Base-by-base conservation (phyloP, 2,888 invertebrate genomes). In the Anagyrus pseudococci region DNA sequence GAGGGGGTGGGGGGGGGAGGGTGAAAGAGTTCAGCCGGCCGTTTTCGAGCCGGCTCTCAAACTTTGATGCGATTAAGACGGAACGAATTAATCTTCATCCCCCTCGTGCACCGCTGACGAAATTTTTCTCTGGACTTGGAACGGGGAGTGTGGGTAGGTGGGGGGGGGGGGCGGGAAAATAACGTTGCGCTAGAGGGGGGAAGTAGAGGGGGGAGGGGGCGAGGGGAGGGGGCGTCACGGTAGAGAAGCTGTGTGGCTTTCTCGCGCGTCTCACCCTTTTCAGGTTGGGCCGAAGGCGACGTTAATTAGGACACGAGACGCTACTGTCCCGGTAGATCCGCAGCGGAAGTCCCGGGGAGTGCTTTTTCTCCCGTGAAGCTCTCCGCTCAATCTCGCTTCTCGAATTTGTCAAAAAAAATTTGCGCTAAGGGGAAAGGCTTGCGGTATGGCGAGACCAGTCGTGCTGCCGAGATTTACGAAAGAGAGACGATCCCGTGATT, bases 81-180 rank as follows among this genome's bases (percentile, higher is more conserved):
- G 75, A 78, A 78, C 75, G 80, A 81, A 80, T 81, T 81, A 81
- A 81, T 81, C 80, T 81, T 81, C 80, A 77, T 80, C 80, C 77
- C 68, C 69, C 70, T 70, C 70, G 73, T 72, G 70, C 72, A 70
- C 71, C 58, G 68, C 68, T 68, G 64, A 68, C 69, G 71, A 70
- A 70, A 70, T 72, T 72, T 72, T 62, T 66, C 68, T 69, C 64
- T 66, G 69, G 62, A 40, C 56, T 41, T 20, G n/a, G n/a, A n/a
- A 17, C 57, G 67, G 71, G 71, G 74, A 73, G n/a, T 1, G 50
- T 48, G 56, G 61, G 59, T 63, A 69, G 68, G 70, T 67, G 70
- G 57, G 68, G 72, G 71, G 73, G 73, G 69, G 67, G 71, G 58
- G 68, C 71, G 71, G 73, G 74, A 70, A 70, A 75, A 73, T 69